Evolutionary conservation across 2,888 invertebrate genomes (phyloP).

Genomic region (Amphipoea oculea): DNA sequence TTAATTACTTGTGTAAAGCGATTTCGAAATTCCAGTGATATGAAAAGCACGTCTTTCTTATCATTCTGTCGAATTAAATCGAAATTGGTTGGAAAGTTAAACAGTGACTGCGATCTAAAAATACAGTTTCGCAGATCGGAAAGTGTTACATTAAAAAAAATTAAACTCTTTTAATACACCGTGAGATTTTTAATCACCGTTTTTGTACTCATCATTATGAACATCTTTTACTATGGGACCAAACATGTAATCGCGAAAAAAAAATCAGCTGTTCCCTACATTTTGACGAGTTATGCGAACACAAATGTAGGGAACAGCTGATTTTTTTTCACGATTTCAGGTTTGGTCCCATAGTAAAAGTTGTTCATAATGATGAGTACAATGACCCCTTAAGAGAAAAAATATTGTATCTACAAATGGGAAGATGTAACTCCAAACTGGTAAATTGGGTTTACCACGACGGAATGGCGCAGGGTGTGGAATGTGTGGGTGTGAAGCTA

Average conservation of each 20-base stretch:
- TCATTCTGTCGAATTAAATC: neutral
- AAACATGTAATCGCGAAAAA: too few species aligned
- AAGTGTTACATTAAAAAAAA: neutral
- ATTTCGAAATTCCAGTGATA: neutral
- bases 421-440: neutral
- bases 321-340: too few species aligned
- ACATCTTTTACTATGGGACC: too few species aligned
- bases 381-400: too few species aligned
- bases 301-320: too few species aligned
- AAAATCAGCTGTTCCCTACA: too few species aligned
- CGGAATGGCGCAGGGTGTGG: neutral
- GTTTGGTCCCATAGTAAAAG: too few species aligned
- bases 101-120: neutral
- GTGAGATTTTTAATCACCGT: too few species aligned
- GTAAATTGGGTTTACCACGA: neutral
- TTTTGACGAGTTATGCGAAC: too few species aligned
- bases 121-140: neutral
- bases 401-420: neutral
- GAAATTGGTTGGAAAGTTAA: neutral
- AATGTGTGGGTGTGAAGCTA: neutral
- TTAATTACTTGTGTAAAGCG: neutral
- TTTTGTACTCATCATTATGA: too few species aligned
- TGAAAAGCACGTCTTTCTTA: neutral
- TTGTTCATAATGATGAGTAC: too few species aligned
- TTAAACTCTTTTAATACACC: neutral